phyloP scores from a whole-genome alignment of 1,140 invertebrate species.

The Aethina tumida region DNA sequence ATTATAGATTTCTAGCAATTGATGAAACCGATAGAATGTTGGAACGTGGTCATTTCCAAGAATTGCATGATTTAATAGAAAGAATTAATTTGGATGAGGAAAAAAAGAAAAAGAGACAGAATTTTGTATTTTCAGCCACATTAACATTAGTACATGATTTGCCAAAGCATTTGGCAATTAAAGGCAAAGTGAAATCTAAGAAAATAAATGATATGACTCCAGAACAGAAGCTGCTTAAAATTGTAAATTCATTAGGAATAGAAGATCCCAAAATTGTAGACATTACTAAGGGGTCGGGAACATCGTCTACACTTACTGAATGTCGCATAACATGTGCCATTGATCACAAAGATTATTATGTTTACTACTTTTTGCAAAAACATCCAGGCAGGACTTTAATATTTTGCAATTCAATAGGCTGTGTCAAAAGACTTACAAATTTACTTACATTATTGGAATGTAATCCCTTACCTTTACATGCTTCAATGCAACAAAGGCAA shows the following conservation, averaged over 20 bases:
- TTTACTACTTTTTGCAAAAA: conserved; percentile 84
- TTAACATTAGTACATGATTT: conserved; percentile 81
- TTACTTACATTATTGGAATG: conserved; percentile 72
- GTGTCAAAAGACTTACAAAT: conserved; percentile 74
- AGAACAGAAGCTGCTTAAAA: conserved; percentile 58
- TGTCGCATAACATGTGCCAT: conserved; percentile 65
- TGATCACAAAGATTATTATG: conserved; percentile 82
- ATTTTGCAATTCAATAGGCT: conserved; percentile 96
- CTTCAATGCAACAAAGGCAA: conserved; percentile 91
- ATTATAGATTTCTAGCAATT: conserved; percentile 72
- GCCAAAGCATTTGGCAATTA: conserved; percentile 63
- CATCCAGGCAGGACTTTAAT: conserved; percentile 85
- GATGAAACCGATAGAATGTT: conserved; percentile 99
- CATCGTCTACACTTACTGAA: conserved; percentile 74
- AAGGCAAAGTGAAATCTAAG: conserved; percentile 42
- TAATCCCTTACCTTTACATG: conserved; percentile 78
- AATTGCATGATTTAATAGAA: conserved; percentile 74
- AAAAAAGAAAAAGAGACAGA: conserved; percentile 61
- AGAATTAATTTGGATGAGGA: conserved; percentile 62
- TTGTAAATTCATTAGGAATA: conserved; percentile 68
- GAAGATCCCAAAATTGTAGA: conserved; percentile 89
- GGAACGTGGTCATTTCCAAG: conserved; percentile 92
- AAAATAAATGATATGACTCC: conserved; percentile 58
- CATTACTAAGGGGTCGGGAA: conserved; percentile 73
- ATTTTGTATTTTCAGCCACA: conserved; percentile 97